phyloP scores from a whole-genome alignment of 2,888 invertebrate genomes.

The Halictus quadricinctus region DNA sequence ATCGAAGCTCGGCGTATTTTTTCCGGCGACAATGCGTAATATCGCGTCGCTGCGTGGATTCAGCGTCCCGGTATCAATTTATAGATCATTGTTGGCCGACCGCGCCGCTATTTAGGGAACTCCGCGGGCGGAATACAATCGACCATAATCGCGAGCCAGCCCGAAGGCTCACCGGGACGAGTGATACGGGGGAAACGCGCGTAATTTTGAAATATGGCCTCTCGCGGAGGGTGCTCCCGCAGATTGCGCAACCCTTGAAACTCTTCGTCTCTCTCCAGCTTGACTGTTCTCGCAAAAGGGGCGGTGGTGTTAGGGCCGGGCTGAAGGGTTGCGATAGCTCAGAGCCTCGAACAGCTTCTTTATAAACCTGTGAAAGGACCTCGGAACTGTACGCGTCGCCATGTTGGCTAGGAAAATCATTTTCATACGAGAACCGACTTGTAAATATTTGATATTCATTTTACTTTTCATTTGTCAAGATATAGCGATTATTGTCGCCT shows the following conservation, averaged over 20 bases:
- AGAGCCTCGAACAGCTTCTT: not conserved
- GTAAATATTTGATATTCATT: not conserved
- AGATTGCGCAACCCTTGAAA: conserved; percentile 69
- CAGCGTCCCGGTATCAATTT: conserved; percentile 31
- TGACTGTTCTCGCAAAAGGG: conserved; percentile 35
- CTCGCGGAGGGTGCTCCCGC: conserved; percentile 64
- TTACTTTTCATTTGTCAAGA: not conserved
- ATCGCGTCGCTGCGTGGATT: not conserved
- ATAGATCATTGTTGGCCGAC: conserved; percentile 48
- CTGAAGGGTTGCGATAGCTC: conserved; percentile 1
- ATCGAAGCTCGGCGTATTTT: not conserved
- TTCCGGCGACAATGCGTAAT: not conserved
- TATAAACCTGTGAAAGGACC: not conserved
- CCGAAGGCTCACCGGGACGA: conserved; percentile 33
- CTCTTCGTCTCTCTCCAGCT: conserved; percentile 65
- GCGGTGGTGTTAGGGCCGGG: conserved; percentile 9
- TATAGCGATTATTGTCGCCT: no score
- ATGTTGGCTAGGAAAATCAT: not conserved
- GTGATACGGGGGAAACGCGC: conserved; percentile 56
- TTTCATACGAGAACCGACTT: not conserved
- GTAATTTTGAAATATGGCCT: conserved; percentile 75
- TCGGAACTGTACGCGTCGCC: not conserved
- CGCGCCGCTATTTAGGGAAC: conserved; percentile 33
- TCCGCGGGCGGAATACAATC: conserved; percentile 44
- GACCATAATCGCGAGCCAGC: conserved; percentile 40